Conservation (phyloP, 2,888 invertebrate species). For the Tyria jacobaeae region DNA sequence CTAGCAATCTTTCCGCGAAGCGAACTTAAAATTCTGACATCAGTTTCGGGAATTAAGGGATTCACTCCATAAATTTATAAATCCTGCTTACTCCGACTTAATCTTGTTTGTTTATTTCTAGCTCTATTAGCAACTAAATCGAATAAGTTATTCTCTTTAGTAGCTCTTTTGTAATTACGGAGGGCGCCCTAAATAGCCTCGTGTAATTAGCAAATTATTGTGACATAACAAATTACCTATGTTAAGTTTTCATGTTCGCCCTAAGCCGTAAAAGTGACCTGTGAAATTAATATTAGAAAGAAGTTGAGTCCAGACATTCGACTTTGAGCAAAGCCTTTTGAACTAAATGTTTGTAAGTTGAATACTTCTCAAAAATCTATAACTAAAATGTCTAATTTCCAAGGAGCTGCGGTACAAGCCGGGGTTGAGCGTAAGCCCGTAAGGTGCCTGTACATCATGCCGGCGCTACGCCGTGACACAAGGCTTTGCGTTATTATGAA, state of each 20-base stretch:
- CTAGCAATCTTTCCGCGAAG: constrained; percentile 65
- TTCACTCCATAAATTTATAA: constrained; percentile 75
- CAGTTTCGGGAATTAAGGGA: constrained; percentile 76
- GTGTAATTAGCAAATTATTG: constrained; percentile 73
- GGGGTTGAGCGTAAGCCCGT: constrained; percentile 68
- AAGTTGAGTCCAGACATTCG: constrained; percentile 17
- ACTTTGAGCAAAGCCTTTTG: constrained; percentile 15
- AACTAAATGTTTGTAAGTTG: constrained; percentile 22
- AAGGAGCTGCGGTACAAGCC: constrained; percentile 57
- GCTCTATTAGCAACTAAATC: constrained; percentile 79
- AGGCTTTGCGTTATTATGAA: constrained; percentile 82
- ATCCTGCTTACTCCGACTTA: constrained; percentile 70
- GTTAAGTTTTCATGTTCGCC: constrained; percentile 48
- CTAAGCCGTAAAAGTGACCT: constrained; percentile 21
- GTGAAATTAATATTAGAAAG: constrained; percentile 35
- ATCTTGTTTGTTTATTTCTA: constrained; percentile 79
- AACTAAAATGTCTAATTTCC: constrained; percentile 72
- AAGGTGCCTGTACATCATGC: constrained; percentile 80
- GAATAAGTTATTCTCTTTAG: constrained; percentile 82
- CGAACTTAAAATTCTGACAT: constrained; percentile 80
- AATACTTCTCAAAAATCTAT: constrained; percentile 66
- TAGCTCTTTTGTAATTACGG: constrained; percentile 67
- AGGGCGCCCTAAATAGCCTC: constrained; percentile 60
- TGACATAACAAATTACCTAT: constrained; percentile 61
- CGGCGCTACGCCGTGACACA: constrained; percentile 72